Conservation (phyloP, 2,888 invertebrate genomes). For the Phoenoteleia sp. region DNA sequence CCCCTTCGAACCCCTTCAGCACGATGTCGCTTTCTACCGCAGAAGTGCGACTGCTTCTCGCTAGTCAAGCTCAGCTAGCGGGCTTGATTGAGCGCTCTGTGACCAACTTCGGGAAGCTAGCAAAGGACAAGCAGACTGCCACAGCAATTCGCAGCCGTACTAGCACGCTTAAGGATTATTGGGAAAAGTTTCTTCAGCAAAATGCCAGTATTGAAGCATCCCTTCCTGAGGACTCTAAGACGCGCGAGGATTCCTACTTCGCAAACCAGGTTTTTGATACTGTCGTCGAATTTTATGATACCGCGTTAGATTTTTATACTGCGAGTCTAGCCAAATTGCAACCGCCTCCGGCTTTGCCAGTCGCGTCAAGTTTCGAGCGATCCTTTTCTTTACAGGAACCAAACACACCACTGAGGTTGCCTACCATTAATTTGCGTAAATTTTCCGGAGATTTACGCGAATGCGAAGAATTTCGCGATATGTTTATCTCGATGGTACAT, state of each 20-base stretch:
- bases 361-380: not conserved
- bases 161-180: not conserved
- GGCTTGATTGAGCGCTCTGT: not conserved
- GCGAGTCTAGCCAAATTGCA: not conserved
- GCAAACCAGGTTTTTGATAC: not conserved
- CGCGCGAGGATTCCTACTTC: not conserved
- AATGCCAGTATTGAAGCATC: not conserved
- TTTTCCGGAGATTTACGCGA: not conserved
- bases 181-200: not conserved
- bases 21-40: too few relatives aligned
- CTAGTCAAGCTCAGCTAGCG: not conserved
- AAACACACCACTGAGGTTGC: not conserved
- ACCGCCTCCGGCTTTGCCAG: not conserved
- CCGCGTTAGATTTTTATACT: not conserved
- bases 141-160: not conserved
- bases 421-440: not conserved
- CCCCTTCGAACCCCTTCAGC: too few relatives aligned
- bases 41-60: not conserved
- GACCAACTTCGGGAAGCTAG: not conserved
- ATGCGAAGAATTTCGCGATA: not conserved
- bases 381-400: not conserved
- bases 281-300: not conserved
- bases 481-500: not conserved
- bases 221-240: not conserved
- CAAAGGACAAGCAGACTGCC: not conserved